Evolutionary conservation across 2,797 vertebrate genomes (phyloP).

Genomic region (Rhadinocentrus ornatus): DNA sequence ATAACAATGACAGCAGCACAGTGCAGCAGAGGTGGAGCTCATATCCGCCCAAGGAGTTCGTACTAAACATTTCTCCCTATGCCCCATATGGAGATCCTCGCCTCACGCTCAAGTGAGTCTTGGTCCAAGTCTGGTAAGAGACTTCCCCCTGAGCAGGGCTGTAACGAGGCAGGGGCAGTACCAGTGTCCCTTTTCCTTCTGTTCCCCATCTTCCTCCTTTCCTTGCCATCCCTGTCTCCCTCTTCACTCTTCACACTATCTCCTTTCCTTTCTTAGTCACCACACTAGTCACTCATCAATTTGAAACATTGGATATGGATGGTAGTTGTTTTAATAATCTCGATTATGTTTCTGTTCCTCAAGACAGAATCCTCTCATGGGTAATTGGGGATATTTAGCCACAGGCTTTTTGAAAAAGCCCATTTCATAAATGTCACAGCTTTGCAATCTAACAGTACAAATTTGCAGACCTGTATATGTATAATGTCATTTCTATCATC

Average conservation of each 20-base stretch:
- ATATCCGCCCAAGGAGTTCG: constrained; percentile 99
- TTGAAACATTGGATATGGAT: constrained; percentile 22
- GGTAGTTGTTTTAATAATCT: constrained; percentile 41
- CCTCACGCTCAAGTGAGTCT: constrained; percentile 99
- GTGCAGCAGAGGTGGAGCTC: constrained; percentile 99
- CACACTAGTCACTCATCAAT: constrained; percentile 39
- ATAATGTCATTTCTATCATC: constrained; percentile 48
- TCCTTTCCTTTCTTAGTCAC: constrained; percentile 14
- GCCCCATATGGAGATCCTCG: constrained; percentile 98
- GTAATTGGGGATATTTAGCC: constrained; percentile 28
- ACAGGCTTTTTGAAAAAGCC: constrained; percentile 38
- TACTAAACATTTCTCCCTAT: constrained; percentile 99
- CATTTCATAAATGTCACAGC: constrained; percentile 47
- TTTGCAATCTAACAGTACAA: constrained; percentile 32
- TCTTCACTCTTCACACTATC: not conserved
- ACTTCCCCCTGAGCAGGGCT: constrained; percentile 80
- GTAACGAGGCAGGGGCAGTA: constrained; percentile 77
- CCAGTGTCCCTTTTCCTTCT: constrained; percentile 18
- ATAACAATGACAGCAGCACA: constrained; percentile 99
- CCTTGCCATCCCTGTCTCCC: constrained; percentile 15
- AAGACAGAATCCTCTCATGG: constrained; percentile 30
- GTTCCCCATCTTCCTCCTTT: not conserved
- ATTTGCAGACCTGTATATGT: constrained; percentile 46
- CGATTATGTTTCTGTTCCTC: constrained; percentile 34
- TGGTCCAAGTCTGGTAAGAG: constrained; percentile 89